Evolutionary conservation across 1,140 invertebrate species (phyloP).

Genomic region (Archivesica marissinica): DNA sequence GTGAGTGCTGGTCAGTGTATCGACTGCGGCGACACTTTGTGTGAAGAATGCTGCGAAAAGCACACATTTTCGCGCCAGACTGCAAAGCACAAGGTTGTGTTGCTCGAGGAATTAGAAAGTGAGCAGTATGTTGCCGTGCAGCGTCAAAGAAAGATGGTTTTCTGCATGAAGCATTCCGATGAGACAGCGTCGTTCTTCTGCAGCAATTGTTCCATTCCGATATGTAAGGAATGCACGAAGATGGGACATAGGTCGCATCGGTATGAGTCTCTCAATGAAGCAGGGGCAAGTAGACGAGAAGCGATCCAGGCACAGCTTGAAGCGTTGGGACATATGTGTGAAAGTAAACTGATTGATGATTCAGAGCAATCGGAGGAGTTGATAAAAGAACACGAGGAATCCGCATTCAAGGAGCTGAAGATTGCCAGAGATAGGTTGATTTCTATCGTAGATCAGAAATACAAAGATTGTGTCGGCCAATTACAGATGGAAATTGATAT

Average conservation of each 20-base stretch:
- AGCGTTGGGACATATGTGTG: background rate
- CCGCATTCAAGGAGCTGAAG: constrained; percentile 13
- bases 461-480: background rate
- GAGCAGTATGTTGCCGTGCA: background rate
- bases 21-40: constrained; percentile 46
- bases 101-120: background rate
- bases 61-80: constrained; percentile 45
- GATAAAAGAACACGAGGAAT: background rate
- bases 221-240: constrained; percentile 17
- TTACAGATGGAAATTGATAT: background rate
- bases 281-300: background rate
- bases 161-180: background rate
- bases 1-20: constrained; percentile 26
- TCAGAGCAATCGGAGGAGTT: background rate
- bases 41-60: constrained; percentile 46
- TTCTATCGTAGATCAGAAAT: background rate
- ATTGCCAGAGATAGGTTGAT: background rate
- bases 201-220: background rate
- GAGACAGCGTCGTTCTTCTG: constrained; percentile 3
- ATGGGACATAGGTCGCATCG: background rate
- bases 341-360: background rate
- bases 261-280: background rate
- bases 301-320: background rate
- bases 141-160: background rate
- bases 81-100: constrained; percentile 44